Conservation (phyloP, 2,888 invertebrate species). For the Meloe dianella region DNA sequence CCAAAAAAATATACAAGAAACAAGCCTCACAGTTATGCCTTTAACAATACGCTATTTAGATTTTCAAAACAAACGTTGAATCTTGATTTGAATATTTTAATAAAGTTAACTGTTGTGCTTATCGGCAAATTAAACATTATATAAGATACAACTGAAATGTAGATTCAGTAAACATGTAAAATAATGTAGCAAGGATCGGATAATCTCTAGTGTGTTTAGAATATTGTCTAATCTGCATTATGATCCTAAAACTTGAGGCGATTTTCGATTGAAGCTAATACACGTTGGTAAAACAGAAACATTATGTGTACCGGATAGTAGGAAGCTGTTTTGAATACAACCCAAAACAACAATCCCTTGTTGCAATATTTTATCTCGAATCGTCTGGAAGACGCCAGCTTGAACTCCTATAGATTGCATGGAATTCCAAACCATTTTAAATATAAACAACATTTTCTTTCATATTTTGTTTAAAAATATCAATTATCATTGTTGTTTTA, state of each 20-base stretch:
- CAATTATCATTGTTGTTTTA: background rate
- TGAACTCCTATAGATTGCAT: background rate
- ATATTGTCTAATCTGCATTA: slow-evolving; percentile 20
- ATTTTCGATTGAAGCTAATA: slow-evolving; percentile 19
- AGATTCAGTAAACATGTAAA: slow-evolving; percentile 21
- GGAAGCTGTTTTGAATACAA: background rate
- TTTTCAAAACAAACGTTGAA: background rate
- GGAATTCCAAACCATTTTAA: background rate
- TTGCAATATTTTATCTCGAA: background rate
- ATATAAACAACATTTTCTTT: background rate
- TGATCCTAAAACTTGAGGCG: slow-evolving; percentile 23
- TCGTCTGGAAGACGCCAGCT: background rate
- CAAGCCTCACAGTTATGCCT: slow-evolving; percentile 3
- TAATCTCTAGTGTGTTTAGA: slow-evolving; percentile 23
- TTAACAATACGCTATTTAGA: background rate
- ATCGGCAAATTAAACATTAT: slow-evolving; percentile 17
- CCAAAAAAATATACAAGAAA: background rate
- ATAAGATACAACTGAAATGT: slow-evolving; percentile 1
- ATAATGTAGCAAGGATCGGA: slow-evolving; percentile 18
- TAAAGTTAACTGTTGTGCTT: background rate
- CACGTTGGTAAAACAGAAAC: background rate
- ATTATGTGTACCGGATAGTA: background rate
- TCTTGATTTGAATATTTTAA: slow-evolving; percentile 8
- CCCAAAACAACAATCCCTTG: background rate
- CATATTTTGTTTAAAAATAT: background rate